Conservation (phyloP, 2,113 vertebrate species). For the Tautogolabrus adspersus region DNA sequence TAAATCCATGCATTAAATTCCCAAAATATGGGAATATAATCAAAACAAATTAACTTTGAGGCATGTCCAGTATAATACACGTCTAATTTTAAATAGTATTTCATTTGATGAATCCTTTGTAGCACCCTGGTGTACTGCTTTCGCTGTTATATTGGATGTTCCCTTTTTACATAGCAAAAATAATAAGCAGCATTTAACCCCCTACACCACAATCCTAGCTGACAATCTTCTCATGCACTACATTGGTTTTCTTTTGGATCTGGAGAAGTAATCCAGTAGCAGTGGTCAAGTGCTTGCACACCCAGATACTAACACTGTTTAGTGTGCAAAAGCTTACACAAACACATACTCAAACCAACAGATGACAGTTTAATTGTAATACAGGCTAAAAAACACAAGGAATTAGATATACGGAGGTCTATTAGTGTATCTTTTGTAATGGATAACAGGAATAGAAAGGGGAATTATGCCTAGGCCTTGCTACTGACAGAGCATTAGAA, state of each 20-base stretch:
- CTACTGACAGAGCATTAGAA: conserved; percentile 78
- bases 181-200: background rate
- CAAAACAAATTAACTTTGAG: too few species aligned
- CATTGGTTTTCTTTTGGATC: background rate
- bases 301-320: conserved; percentile 2
- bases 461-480: conserved; percentile 63
- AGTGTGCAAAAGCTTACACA: background rate
- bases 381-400: conserved; percentile 41
- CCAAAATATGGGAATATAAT: too few species aligned
- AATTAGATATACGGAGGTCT: conserved; percentile 45
- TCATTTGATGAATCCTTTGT: too few species aligned
- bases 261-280: background rate
- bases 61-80: too few species aligned
- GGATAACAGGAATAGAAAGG: conserved; percentile 67
- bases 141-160: too few species aligned
- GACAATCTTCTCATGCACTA: background rate
- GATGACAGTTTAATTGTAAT: conserved; percentile 52
- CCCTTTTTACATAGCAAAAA: too few species aligned
- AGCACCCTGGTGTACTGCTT: too few species aligned
- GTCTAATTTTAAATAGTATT: too few species aligned
- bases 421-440: conserved; percentile 72
- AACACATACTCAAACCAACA: conserved; percentile 10
- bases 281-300: background rate
- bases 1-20: too few species aligned
- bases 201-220: background rate